phyloP scores from a whole-genome alignment of 2,888 invertebrate genomes.

The Lasioglossum zephyrum region DNA sequence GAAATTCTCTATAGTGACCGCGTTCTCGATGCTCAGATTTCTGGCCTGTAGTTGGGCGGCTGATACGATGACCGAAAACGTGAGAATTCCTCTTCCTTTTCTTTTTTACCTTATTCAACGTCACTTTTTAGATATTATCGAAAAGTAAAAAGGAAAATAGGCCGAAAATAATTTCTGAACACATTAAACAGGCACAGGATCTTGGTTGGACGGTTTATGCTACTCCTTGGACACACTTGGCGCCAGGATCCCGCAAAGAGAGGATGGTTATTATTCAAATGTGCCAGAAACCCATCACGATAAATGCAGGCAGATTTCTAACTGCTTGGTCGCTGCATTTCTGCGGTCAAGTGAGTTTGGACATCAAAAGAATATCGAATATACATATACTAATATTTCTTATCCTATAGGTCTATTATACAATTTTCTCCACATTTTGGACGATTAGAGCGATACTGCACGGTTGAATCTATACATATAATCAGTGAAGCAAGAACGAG shows the following conservation, averaged over 20 bases:
- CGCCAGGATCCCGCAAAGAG: slow-evolving; percentile 38
- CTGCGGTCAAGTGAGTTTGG: slow-evolving; percentile 58
- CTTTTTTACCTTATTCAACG: no score
- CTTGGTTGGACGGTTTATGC: slow-evolving; percentile 63
- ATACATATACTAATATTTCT: background rate
- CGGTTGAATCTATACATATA: background rate
- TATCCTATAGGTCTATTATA: slow-evolving; percentile 51
- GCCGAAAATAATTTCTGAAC: background rate
- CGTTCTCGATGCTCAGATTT: slow-evolving; percentile 42
- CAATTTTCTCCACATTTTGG: slow-evolving; percentile 59
- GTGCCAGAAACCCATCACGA: slow-evolving; percentile 63
- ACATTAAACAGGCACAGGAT: slow-evolving; percentile 26
- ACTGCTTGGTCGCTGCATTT: slow-evolving; percentile 63
- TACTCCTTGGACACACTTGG: slow-evolving; percentile 50
- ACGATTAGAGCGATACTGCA: slow-evolving; percentile 53
- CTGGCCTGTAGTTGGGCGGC: slow-evolving; percentile 55
- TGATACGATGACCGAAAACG: slow-evolving; percentile 50
- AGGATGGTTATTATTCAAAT: slow-evolving; percentile 61
- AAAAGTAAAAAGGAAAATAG: no score
- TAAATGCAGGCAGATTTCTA: slow-evolving; percentile 51
- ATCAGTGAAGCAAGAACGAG: no score
- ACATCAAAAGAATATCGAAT: background rate
- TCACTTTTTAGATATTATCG: no score
- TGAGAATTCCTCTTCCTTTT: slow-evolving; percentile 27
- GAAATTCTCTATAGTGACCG: slow-evolving; percentile 41